Percentiles rank a stretch among this genome's conserved stretches.
These are phyloP conservation scores for Ametastegia equiseti DNA, from an alignment of 2,888 invertebrate genomes.

Conservation along the genomic window DNA sequence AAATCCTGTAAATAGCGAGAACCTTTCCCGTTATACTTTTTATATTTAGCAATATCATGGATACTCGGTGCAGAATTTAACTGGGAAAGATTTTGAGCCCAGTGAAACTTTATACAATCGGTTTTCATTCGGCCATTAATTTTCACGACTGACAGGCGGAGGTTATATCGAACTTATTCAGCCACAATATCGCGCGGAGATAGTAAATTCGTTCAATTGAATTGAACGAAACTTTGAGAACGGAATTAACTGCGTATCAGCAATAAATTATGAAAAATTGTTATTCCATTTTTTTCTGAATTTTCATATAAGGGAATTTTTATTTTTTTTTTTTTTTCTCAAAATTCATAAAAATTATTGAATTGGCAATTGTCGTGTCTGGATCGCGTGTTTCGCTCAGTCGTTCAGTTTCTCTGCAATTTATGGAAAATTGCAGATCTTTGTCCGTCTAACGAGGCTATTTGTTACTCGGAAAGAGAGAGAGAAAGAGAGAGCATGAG, in stretches of 20 bases:
- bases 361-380: conserved; percentile 1
- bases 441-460: conserved; percentile 27
- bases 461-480: conserved; percentile 19
- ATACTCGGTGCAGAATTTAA: background rate
- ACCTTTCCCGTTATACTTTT: no score
- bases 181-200: background rate
- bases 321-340: background rate
- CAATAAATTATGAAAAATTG: background rate
- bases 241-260: background rate
- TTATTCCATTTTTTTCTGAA: background rate
- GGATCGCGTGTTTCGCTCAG: background rate
- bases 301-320: background rate
- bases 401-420: background rate
- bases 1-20: no score
- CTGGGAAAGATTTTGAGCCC: no score
- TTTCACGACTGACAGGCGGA: background rate
- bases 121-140: background rate
- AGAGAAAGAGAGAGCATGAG: no score
- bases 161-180: conserved; percentile 15
- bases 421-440: conserved; percentile 13
- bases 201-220: background rate
- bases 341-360: background rate
- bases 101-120: no score
- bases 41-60: no score
- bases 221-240: background rate